Percentiles rank a stretch among this genome's conserved stretches.
Conservation (phyloP, 1,140 invertebrate genomes). For the Heliconius hermathena region DNA sequence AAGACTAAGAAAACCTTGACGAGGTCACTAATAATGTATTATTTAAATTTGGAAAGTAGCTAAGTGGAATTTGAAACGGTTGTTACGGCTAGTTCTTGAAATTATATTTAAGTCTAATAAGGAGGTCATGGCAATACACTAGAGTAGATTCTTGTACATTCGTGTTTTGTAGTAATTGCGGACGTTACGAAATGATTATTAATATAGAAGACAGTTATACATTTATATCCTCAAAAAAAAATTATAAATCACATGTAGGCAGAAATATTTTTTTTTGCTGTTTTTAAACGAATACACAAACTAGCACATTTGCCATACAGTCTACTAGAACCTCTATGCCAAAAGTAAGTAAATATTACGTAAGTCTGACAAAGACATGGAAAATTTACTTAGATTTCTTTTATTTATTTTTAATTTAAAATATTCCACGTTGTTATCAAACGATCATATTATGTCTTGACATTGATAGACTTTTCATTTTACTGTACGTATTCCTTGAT, state of each 20-base stretch:
- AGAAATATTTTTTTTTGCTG: no score
- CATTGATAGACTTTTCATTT: slow-evolving; percentile 4
- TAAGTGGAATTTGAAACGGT: neutral
- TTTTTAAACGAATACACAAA: neutral
- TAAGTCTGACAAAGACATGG: neutral
- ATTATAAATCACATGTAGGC: no score
- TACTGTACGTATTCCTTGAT: neutral
- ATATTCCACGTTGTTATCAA: neutral
- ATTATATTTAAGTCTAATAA: neutral
- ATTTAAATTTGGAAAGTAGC: neutral
- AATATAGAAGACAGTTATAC: neutral
- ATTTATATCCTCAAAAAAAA: no score
- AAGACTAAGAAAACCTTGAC: neutral
- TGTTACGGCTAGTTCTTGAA: neutral
- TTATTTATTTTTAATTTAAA: neutral
- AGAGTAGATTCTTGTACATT: neutral
- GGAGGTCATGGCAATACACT: neutral
- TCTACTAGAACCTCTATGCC: no score
- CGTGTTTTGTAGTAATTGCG: neutral
- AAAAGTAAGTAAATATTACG: neutral
- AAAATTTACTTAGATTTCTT: neutral
- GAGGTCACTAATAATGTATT: neutral
- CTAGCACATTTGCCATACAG: neutral
- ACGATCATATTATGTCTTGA: neutral
- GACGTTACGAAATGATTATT: neutral